Evolutionary conservation across 2,797 vertebrate species (phyloP).

Genomic region (Cyclura pinguis): DNA sequence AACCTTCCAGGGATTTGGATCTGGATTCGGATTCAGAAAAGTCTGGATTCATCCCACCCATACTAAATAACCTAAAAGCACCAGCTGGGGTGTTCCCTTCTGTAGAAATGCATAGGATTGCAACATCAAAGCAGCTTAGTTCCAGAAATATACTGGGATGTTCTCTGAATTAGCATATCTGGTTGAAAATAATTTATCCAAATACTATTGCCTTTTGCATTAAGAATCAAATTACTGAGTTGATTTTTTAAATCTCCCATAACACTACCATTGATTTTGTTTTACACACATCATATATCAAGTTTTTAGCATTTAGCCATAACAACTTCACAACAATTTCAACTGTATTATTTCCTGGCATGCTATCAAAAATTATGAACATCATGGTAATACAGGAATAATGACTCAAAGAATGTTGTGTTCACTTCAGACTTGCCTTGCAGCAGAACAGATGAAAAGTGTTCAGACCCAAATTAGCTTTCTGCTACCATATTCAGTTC

Average conservation of each 20-base stretch:
- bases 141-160: conserved; percentile 31
- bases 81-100: neutral
- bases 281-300: conserved; percentile 31
- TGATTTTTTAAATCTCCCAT: conserved; percentile 33
- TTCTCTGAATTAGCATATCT: conserved; percentile 17
- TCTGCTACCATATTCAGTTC: neutral
- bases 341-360: conserved; percentile 27
- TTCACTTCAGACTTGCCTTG: neutral
- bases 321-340: conserved; percentile 33
- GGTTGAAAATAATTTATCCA: conserved; percentile 18
- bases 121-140: neutral
- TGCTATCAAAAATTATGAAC: conserved; percentile 46
- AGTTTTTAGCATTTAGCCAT: conserved; percentile 36
- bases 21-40: too few species aligned
- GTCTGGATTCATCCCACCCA: neutral
- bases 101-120: neutral
- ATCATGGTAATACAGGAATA: neutral
- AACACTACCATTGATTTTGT: conserved; percentile 7
- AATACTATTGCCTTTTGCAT: neutral
- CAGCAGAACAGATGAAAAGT: fast-evolving
- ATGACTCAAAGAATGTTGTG: neutral
- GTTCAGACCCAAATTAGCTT: neutral
- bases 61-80: too few species aligned
- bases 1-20: too few species aligned
- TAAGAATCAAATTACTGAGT: conserved; percentile 8